Conservation (phyloP, 2,113 vertebrate genomes). For the Cyprinus carpio region DNA sequence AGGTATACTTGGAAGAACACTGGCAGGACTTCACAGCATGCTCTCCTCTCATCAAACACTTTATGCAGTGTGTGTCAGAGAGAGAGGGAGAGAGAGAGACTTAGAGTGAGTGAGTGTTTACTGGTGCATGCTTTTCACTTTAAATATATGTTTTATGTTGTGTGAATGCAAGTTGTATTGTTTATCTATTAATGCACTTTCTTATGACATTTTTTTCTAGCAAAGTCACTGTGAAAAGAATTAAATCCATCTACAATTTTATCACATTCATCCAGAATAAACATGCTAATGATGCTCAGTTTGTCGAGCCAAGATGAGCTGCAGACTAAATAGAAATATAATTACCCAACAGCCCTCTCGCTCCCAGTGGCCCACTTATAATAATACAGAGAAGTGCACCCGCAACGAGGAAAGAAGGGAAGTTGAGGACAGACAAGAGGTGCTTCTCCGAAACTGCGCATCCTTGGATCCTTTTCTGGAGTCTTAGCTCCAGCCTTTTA, state of each 20-base stretch:
- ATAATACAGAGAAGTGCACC: not conserved
- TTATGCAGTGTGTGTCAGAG: slow-evolving; percentile 27
- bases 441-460: not conserved
- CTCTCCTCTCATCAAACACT: slow-evolving; percentile 27
- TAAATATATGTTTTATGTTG: slow-evolving; percentile 16
- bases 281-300: slow-evolving; percentile 6
- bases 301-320: not conserved
- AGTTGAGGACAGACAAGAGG: not conserved
- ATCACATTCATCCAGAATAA: slow-evolving; percentile 28
- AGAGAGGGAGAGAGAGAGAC: not conserved
- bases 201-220: not conserved
- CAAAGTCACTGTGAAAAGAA: not conserved
- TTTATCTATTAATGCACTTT: not conserved
- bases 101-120: slow-evolving; percentile 8
- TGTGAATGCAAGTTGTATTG: not conserved
- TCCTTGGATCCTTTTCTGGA: not conserved
- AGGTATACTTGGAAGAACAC: slow-evolving; percentile 50
- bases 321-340: slow-evolving; percentile 21
- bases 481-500: not conserved
- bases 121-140: not conserved
- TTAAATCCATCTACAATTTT: not conserved
- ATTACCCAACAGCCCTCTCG: slow-evolving; percentile 1
- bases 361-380: slow-evolving; percentile 1
- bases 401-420: not conserved
- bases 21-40: slow-evolving; percentile 38